Evolutionary conservation across 1,140 invertebrate genomes (phyloP), one percentile per base, ranked within the genome.

Genomic region (Temnothorax longispinosus): DNA sequence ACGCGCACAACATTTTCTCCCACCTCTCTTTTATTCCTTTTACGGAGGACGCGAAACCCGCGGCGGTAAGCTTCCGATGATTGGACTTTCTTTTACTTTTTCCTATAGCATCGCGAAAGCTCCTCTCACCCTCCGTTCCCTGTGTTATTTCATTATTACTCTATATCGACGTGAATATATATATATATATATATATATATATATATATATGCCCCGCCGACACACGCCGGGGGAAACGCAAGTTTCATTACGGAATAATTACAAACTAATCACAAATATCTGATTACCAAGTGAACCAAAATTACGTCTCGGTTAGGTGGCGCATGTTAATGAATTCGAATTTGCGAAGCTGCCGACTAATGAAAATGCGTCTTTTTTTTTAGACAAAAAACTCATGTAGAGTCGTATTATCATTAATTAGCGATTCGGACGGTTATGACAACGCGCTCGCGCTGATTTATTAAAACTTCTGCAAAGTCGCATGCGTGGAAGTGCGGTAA

Each of bases 231-330:
- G 54, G 41, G 80, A 62, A 62, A 72, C 32, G 80, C 80, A 35
- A 75, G 80, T 74, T 75, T 74, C 80, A 84, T 84, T 75, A 84
- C n/a, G 56, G 56, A 75, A 84, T 84, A 84, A 84, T 84, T 84
- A 84, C 41, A 84, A 84, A 84, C 80, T 84, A 84, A 84, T 84
- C 80, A 74, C 54, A 84, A 75, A 84, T 84, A 84, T 84, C 80
- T 84, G 80, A 60, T 84, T 84, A 84, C 32, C 38, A 47, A 56
- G 21, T 18, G 27, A 84, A 75, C 44, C 11, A 84, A 75, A 84
- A 74, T 84, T 84, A 62, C 41, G 69, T 54, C 47, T 50, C 77
- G n/a, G 76, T 82, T 82, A 60, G 54, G 67, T 27, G 32, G 69
- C 32, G 41, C 69, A 60, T 84, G 80, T 62, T 84, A 75, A 84